Percentiles rank a stretch among this genome's conserved stretches.
Conservation (phyloP, 2,797 vertebrate genomes). For the Rhabdomys pumilio region DNA sequence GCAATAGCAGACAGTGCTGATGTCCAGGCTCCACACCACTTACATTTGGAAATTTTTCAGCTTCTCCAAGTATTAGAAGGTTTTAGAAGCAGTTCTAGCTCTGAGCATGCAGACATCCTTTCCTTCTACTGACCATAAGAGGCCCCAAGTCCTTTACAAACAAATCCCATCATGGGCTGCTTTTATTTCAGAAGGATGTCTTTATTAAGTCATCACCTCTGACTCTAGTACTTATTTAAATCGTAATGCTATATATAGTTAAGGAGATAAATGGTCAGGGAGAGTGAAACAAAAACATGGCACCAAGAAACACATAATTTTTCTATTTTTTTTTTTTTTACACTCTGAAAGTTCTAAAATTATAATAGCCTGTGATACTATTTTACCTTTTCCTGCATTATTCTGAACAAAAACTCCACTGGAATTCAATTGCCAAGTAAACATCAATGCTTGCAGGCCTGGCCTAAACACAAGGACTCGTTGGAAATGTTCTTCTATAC, state of each 20-base stretch:
- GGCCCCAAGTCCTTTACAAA: background rate
- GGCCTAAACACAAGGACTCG: background rate
- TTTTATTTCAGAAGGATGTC: background rate
- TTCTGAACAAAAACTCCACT: background rate
- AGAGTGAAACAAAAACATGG: background rate
- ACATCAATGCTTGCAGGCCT: background rate
- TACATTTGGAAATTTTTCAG: background rate
- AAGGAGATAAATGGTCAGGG: background rate
- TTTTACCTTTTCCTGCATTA: background rate
- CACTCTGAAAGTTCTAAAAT: constrained; percentile 53
- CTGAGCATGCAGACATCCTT: background rate
- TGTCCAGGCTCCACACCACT: background rate
- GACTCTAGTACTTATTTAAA: constrained; percentile 42
- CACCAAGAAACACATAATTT: constrained; percentile 38
- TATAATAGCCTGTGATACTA: background rate
- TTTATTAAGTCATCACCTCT: constrained; percentile 7
- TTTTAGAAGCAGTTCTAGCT: background rate
- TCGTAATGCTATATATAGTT: background rate
- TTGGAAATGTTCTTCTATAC: background rate
- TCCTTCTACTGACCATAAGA: constrained; percentile 41
- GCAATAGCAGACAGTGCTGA: background rate
- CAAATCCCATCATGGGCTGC: background rate
- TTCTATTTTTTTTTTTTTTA: background rate
- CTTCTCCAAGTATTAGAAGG: constrained; percentile 30
- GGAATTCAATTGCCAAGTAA: background rate